Evolutionary conservation across 2,888 invertebrate species (phyloP), one percentile per base, ranked within the genome.

Genomic region (Parascotia fuliginaria): DNA sequence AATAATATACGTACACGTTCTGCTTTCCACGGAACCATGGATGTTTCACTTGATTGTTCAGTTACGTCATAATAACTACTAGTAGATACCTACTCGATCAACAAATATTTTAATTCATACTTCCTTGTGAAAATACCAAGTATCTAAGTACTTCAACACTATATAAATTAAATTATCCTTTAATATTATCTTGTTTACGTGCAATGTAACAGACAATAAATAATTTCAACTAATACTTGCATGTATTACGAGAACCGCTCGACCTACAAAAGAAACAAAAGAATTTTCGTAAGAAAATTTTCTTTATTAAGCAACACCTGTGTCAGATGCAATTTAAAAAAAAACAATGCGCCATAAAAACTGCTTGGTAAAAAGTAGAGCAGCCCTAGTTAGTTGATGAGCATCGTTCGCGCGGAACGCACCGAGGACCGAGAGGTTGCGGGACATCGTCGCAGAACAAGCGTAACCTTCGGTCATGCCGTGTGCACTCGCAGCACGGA

Each of bases 301-400:
- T 62, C 61, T 71, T 85, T 84, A 73, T 71, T 69, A 71, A 74
- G 73, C 73, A 77, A 80, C 70, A 72, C 9, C 47, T 58, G 44
- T 60, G 66, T 60, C 53, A 50, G 50, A 44, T 69, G 55, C 60
- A 60, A 66, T 52, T 65, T 60, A 45, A 67, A 61, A 66, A 62
- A 78, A 83, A 82, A 91, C 90, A 91, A 90, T 90, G 84, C 73
- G 58, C 77, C 76, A 80, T 89, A 85, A 87, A 87, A 79, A 79
- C 73, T 69, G 71, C 81, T 70, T 72, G 73, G 71, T 75, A 78
- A 81, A 75, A 83, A 74, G 76, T 79, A 75, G 77, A 75, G 70
- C 88, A 88, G 80, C 89, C 90, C 90, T 89, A 80, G 82, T 83
- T 79, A 83, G 87, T 85, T 69, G 74, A 72, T 70, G 81, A 76